Evolutionary conservation across 2,797 vertebrate genomes (phyloP), one percentile per base, ranked within the genome.

Genomic region (Phyllotis vaccarum): DNA sequence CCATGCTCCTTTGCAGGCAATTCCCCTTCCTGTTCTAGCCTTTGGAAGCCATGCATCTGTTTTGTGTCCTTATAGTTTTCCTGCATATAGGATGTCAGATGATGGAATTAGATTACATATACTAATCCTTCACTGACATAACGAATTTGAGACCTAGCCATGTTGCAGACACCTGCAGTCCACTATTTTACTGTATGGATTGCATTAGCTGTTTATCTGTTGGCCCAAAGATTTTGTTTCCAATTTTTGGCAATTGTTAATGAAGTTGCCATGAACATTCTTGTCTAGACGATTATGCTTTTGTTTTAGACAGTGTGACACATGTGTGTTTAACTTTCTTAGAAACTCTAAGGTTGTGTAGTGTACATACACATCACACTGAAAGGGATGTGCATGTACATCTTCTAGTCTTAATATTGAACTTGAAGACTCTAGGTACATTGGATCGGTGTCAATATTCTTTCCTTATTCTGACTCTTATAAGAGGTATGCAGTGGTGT

Each of bases 181-280:
- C 46, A 37, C 82, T 76, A 34, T 93, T 93, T 95, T 21, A 74
- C 40, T 37, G 7, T 79, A 14, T 46, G 5, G 52, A 75, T 40
- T 19, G 3, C 31, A 64, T 37, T 54, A 31, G 52, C 75, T 86
- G 49, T 86, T 95, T 93, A 91, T 86, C 49, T 85, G 21, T 56
- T 86, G 76, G n/a, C n/a, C 76, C 43, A 10, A 8, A 93, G 86
- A 92, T 43, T 86, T 92, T 70, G 14, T 82, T 96, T 96, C 43
- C 34, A 66, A 22, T 60, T 93, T 83, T 37, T 6, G 70, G 21
- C 6, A 56, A 31, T 56, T 87, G 40, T 83, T 66, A 95, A 76
- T 62, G 80, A 83, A 91, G 49, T 72, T 37, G 58, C 54, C 40
- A 5, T 64, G 83, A 78, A 94, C 60, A 88, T 68, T 78, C 62